Percentiles rank a stretch among this genome's conserved stretches.
Conservation (phyloP, 2,888 invertebrate genomes). For the Drosophila lacicola region DNA sequence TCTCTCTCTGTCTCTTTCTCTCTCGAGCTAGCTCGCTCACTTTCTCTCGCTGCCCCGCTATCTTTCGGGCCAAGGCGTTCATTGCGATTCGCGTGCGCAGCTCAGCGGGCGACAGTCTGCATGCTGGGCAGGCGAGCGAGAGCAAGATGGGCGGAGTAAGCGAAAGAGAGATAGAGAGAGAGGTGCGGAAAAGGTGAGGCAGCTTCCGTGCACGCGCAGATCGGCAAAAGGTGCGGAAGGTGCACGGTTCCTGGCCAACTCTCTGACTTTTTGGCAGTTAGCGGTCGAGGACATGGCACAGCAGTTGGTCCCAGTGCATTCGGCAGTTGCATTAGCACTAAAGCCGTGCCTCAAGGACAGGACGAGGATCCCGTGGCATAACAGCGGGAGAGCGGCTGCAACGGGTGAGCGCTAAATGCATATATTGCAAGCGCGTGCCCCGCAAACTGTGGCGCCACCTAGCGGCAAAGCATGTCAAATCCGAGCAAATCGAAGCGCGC, state of each 20-base stretch:
- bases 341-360: constrained; percentile 45
- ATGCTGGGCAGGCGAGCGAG: constrained; percentile 34
- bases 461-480: constrained; percentile 4
- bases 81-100: constrained; percentile 69
- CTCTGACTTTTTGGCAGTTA: constrained; percentile 49
- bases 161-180: not conserved
- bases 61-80: constrained; percentile 15
- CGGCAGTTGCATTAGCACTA: constrained; percentile 60
- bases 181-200: constrained; percentile 27
- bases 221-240: constrained; percentile 26
- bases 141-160: not conserved
- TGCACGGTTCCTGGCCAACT: constrained; percentile 27
- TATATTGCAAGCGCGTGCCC: constrained; percentile 33
- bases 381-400: constrained; percentile 15
- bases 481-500: not conserved
- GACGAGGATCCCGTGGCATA: not conserved
- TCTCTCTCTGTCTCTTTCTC: not conserved
- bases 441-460: constrained; percentile 43
- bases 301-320: constrained; percentile 56
- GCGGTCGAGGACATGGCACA: constrained; percentile 61
- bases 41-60: constrained; percentile 1
- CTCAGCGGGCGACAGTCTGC: constrained; percentile 59
- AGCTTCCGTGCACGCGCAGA: constrained; percentile 73
- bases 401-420: constrained; percentile 44
- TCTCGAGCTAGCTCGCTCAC: not conserved